Evolutionary conservation across 2,888 invertebrate species (phyloP).

Genomic region (Cheilosia vulpina): DNA sequence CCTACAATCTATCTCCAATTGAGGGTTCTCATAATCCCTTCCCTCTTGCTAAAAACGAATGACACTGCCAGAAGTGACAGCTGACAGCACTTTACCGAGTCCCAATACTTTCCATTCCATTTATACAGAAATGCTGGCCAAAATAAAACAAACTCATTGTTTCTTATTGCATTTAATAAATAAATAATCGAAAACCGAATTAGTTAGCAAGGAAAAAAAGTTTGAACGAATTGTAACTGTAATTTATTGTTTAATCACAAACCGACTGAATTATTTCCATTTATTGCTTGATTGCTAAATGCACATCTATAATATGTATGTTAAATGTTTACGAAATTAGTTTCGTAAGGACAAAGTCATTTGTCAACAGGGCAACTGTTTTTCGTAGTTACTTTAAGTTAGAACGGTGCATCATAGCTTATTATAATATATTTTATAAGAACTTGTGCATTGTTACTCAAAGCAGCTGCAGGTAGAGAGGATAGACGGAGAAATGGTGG

Average conservation of each 20-base stretch:
- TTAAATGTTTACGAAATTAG: conserved; percentile 17
- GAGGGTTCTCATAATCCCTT: no score
- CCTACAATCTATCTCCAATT: no score
- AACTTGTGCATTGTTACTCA: not conserved
- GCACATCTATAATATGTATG: not conserved
- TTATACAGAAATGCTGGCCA: conserved; percentile 9
- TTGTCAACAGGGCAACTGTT: not conserved
- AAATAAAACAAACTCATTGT: not conserved
- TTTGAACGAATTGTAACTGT: not conserved
- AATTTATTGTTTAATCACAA: conserved; percentile 23
- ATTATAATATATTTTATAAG: not conserved
- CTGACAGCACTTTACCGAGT: no score
- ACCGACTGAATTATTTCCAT: conserved; percentile 38
- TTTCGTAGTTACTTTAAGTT: not conserved
- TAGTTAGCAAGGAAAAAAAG: conserved; percentile 18
- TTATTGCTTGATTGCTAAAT: conserved; percentile 29
- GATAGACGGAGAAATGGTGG: no score
- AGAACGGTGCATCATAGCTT: not conserved
- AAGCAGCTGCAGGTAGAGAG: not conserved
- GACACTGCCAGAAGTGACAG: no score
- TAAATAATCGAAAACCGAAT: not conserved
- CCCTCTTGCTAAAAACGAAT: no score
- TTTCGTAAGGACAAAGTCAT: conserved; percentile 5
- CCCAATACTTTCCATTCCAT: not conserved
- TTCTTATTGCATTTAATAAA: not conserved